Conservation (phyloP, 2,113 vertebrate species). For the Cyanistes caeruleus region DNA sequence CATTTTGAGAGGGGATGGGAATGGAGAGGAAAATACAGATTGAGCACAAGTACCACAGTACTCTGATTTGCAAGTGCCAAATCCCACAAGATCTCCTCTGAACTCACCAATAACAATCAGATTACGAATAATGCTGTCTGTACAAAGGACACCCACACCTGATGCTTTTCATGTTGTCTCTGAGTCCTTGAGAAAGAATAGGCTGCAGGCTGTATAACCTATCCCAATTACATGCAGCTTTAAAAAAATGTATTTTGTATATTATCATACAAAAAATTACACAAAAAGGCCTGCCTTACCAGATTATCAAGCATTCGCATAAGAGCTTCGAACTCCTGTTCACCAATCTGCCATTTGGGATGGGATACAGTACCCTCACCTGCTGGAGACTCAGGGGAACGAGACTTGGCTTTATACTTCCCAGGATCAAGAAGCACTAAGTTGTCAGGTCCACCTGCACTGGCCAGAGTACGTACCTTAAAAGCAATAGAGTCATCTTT, state of each 20-base stretch:
- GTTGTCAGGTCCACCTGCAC: constrained; percentile 95
- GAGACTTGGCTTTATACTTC: constrained; percentile 91
- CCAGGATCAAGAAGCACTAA: constrained; percentile 91
- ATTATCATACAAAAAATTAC: background rate
- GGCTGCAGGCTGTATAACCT: background rate
- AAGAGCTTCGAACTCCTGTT: constrained; percentile 97
- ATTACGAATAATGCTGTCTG: background rate
- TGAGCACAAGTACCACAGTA: background rate
- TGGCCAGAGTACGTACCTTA: constrained; percentile 95
- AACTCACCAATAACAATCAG: background rate
- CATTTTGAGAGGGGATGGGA: background rate
- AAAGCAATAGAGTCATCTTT: background rate
- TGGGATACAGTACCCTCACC: constrained; percentile 80
- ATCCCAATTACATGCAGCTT: background rate
- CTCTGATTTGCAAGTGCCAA: background rate
- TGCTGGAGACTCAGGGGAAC: constrained; percentile 79
- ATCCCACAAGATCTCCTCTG: background rate
- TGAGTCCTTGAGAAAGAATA: background rate
- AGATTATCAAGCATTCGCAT: constrained; percentile 99
- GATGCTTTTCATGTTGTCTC: background rate
- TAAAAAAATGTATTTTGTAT: background rate
- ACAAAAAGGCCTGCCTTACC: constrained; percentile 77
- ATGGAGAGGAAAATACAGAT: background rate
- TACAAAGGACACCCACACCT: background rate
- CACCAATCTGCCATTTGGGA: constrained; percentile 92